Base-by-base conservation (phyloP, 2,888 invertebrate species). In the Pogonocherus hispidulus region DNA sequence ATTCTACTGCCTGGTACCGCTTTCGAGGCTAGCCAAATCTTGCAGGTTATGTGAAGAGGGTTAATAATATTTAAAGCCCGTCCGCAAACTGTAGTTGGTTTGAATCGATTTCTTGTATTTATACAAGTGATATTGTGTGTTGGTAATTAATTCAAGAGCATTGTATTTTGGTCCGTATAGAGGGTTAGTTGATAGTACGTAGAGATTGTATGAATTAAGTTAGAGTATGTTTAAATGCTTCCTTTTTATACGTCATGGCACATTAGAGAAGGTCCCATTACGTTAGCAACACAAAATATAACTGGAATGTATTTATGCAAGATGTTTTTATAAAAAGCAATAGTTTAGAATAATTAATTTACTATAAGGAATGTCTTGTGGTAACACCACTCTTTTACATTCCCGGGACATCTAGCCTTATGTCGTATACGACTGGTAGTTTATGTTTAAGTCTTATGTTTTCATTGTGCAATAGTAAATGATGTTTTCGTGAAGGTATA, bases 11-110 rank as follows among this genome's bases (percentile, higher is more conserved):
- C 96, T 68, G 95, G 96, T 70, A 96, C 95, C 74, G 95, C 96
- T 81, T 97, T 95, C 86, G 96, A 96, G 87, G 95, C 95, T 80
- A 94, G 94, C 86, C 95, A 95, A 88, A 94, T 95, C 82, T 88
- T 95, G 74, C 95, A 95, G 90, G 94, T 94, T 72, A 85, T 85
- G 85, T 85, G 82, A 84, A 83, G 80, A 63, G 47, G 44, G 22
- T 63, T 57, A 49, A 37, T 23, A 47, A 63, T 51, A 63, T 41
- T 82, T 70, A 67, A 70, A 64, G 57, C 62, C 70, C 66, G 54
- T 66, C 59, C 57, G 47, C 44, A 62, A 63, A 47, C 59, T 59
- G 59, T 32, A 47, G 37, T 55, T 47, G 64, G 67, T 57, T 37
- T 70, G 23, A 19, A 46, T 56, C 51, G 27, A 57, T 65, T 52